Conservation (phyloP, 2,797 vertebrate species). For the Xiphorhynchus erythropygius region DNA sequence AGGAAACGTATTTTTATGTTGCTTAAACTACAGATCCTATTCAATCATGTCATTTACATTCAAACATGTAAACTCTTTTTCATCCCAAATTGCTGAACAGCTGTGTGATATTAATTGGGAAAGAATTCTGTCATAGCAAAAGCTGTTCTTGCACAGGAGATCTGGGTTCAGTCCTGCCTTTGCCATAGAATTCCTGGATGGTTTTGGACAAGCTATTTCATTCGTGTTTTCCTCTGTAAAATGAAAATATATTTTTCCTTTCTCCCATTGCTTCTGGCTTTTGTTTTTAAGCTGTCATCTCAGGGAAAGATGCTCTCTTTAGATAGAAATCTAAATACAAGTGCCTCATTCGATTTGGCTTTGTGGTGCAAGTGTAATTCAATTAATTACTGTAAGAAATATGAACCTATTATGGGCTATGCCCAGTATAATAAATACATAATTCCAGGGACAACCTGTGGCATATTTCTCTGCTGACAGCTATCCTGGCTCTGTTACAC, state of each 20-base stretch:
- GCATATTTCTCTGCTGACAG: conserved; percentile 5
- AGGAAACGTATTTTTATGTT: not conserved
- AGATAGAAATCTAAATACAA: conserved; percentile 5
- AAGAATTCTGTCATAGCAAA: not conserved
- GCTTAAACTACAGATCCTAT: not conserved
- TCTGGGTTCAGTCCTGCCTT: not conserved
- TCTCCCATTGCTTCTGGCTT: not conserved
- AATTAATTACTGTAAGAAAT: conserved; percentile 48
- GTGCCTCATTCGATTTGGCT: conserved; percentile 13
- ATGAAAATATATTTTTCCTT: not conserved
- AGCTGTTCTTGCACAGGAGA: not conserved
- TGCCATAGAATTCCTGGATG: not conserved
- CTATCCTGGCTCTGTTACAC: not conserved
- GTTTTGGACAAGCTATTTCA: not conserved
- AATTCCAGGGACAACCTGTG: not conserved
- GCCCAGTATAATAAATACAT: not conserved
- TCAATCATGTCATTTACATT: too few relatives aligned
- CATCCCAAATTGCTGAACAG: not conserved
- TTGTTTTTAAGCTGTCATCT: not conserved
- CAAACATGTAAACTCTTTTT: not conserved
- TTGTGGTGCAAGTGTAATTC: conserved; percentile 24
- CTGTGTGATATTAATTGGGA: not conserved
- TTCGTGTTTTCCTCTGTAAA: not conserved
- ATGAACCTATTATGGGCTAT: not conserved
- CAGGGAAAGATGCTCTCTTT: not conserved